Base-by-base conservation (phyloP, 2,888 invertebrate genomes). In the Parelbella ahira region DNA sequence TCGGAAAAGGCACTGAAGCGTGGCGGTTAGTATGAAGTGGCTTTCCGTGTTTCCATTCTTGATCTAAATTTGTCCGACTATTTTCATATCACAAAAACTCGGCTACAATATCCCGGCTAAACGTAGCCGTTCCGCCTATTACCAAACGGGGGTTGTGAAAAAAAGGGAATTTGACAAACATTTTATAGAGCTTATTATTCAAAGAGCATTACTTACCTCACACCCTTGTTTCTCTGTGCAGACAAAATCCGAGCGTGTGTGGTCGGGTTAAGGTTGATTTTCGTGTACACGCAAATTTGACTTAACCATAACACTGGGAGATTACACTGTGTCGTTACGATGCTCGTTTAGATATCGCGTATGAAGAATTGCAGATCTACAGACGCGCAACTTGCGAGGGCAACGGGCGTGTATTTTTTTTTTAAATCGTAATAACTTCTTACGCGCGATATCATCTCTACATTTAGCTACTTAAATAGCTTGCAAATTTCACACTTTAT, bases 301-400 rank as follows among this genome's bases (percentile, higher is more conserved):
- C 49, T 55, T 56, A 56, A 63, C 58, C 60, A 64, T 65, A 73
- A 70, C 69, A 73, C 63, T 63, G 68, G 63, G 70, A 84, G 84
- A 83, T 84, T 83, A 83, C 81, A 67, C 68, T 65, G 65, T 77
- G 82, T 81, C 82, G 76, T 83, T 84, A 80, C 73, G 83, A 84
- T 86, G 64, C 80, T 81, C 84, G 81, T 86, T 86, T 81, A 86
- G 84, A 86, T 86, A 84, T 45, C 73, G 63, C 63, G 59, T 71
- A 79, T 82, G 83, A 84, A 67, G 82, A 68, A 84, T 84, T 78
- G 83, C 73, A 78, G 74, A 76, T 82, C 78, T 76, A 64, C 69
- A 68, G 63, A 64, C 59, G 63, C 56, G 63, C 56, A 64, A 65
- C 64, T 69, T 64, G 66, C 52, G 60, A 57, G 61, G 33, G 48